These are phyloP conservation scores for Drosophila bocki DNA, from an alignment of 1,140 invertebrate genomes.

Conservation along the genomic window DNA sequence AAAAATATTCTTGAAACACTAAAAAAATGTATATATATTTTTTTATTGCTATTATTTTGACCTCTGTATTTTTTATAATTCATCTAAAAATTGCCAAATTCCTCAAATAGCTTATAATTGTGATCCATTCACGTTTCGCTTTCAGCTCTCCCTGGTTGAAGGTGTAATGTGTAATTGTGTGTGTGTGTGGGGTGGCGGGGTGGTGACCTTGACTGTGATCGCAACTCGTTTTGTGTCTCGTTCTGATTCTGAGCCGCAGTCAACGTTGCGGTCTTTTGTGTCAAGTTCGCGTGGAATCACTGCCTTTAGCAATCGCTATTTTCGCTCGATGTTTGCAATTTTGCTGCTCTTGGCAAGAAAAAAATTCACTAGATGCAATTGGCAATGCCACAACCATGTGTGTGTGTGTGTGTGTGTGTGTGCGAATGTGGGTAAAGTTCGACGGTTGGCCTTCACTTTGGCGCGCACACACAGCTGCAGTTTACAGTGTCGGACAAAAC, in stretches of 20 bases:
- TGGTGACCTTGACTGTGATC: constrained; percentile 75
- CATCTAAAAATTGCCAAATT: background rate
- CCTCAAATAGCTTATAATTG: constrained; percentile 18
- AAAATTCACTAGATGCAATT: constrained; percentile 33
- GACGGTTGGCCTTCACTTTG: constrained; percentile 76
- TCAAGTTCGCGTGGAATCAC: constrained; percentile 67
- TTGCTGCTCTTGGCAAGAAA: constrained; percentile 35
- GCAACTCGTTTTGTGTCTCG: constrained; percentile 49
- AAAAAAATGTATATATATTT: too few species aligned
- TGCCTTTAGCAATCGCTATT: constrained; percentile 36
- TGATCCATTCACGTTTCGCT: constrained; percentile 8
- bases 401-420: constrained; percentile 4
- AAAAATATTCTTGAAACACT: too few species aligned
- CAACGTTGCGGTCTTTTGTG: constrained; percentile 57
- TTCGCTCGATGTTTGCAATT: constrained; percentile 34
- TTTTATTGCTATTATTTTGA: background rate
- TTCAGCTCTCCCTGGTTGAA: background rate
- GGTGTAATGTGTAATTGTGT: background rate
- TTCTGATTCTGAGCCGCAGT: constrained; percentile 63
- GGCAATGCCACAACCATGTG: constrained; percentile 32
- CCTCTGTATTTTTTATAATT: background rate
- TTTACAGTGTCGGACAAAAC: constrained; percentile 28
- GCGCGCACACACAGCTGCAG: constrained; percentile 47
- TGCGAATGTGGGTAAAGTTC: constrained; percentile 83
- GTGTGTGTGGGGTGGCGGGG: background rate